These are phyloP conservation scores for Nestor notabilis DNA, from an alignment of 2,113 vertebrate genomes.

Conservation along the genomic window DNA sequence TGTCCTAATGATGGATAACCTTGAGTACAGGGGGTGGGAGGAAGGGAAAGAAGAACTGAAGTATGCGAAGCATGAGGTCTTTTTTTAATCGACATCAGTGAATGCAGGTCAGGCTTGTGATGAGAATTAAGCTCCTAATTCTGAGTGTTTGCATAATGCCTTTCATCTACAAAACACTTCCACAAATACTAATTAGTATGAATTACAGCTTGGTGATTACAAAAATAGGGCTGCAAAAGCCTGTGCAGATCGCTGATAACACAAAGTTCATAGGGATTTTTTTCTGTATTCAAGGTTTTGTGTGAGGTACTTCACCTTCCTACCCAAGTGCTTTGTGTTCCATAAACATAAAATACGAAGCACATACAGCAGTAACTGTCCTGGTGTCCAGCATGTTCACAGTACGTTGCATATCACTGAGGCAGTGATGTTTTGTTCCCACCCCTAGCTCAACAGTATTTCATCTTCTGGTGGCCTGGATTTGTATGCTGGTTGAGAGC, in stretches of 20 bases:
- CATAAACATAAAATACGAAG: background rate
- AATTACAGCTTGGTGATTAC: background rate
- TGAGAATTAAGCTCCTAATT: conserved; percentile 58
- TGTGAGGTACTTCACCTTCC: background rate
- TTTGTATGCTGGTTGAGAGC: background rate
- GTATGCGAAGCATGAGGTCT: background rate
- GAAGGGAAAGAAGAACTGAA: background rate
- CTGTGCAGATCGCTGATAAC: background rate
- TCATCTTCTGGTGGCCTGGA: background rate
- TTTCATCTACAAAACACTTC: conserved; percentile 35
- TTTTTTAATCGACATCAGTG: background rate
- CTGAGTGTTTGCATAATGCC: conserved; percentile 33
- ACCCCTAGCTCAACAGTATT: background rate
- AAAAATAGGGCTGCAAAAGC: background rate
- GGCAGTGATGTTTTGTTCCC: background rate
- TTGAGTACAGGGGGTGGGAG: background rate
- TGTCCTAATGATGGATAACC: background rate
- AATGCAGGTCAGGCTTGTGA: conserved; percentile 56
- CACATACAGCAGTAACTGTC: background rate
- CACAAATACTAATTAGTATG: conserved; percentile 41
- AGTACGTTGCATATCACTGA: accelerated
- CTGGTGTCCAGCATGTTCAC: accelerated
- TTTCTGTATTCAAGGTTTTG: background rate
- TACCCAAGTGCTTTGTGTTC: background rate
- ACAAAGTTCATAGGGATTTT: background rate